phyloP scores from a whole-genome alignment of 2,888 invertebrate species.

The Ophion ellenae region DNA sequence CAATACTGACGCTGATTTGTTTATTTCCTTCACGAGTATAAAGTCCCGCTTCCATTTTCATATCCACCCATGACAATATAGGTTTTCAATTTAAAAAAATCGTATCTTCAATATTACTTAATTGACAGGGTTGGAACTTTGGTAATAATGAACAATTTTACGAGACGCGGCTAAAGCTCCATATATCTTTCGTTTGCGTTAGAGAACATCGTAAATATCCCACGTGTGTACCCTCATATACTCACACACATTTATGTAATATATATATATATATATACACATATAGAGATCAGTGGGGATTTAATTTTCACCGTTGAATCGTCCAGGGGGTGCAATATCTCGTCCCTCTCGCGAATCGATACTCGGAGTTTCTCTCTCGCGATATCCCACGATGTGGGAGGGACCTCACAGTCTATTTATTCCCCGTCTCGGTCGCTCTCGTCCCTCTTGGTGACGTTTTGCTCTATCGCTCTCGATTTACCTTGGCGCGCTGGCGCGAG shows the following conservation, averaged over 20 bases:
- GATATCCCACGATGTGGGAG: slow-evolving; percentile 64
- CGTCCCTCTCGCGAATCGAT: slow-evolving; percentile 64
- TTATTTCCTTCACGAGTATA: not conserved
- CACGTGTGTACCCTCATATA: not conserved
- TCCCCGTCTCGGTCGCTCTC: slow-evolving; percentile 46
- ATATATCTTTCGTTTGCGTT: not conserved
- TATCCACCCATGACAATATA: not conserved
- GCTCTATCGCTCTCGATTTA: slow-evolving; percentile 67
- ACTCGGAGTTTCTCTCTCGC: slow-evolving; percentile 54
- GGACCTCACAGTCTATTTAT: slow-evolving; percentile 54
- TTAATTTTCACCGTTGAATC: slow-evolving; percentile 67
- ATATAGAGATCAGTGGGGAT: slow-evolving; percentile 43
- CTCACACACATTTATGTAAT: not conserved
- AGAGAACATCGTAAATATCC: not conserved
- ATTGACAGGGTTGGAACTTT: not conserved
- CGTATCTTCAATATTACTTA: not conserved
- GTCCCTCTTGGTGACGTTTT: slow-evolving; percentile 52
- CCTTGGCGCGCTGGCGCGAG: slow-evolving; percentile 64
- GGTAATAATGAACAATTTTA: not conserved
- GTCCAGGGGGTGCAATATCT: slow-evolving; percentile 61
- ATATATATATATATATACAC: too few species aligned
- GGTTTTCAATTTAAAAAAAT: not conserved
- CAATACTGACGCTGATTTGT: not conserved
- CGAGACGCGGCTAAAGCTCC: not conserved
- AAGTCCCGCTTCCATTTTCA: not conserved